Evolutionary conservation across 30 jellyfish, hydroid and myxozoan species (phyloP), one percentile per base, ranked within the genome.

Genomic region (Aurelia coerulea): DNA sequence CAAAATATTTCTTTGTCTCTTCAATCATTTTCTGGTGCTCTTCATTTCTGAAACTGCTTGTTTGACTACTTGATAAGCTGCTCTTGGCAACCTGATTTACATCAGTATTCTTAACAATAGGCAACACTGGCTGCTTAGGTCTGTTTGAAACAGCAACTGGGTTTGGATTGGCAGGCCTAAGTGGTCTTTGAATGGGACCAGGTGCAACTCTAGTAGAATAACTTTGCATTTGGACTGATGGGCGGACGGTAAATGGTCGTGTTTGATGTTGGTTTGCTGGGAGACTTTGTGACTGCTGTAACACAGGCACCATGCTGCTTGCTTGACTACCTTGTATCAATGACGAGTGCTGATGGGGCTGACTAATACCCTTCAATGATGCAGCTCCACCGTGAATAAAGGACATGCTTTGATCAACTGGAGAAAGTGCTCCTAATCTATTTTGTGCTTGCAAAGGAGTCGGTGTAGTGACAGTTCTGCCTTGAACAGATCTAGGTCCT

Each of bases 1-100:
- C 93, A 78, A 95, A 95, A 78, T 81, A 95, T 69, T 74, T 88
- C 95, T 91, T 83, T 5, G 99, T 89, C 42, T 90, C 97, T 65
- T 83, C 97, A 41, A 95, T 71, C 99, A 95, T 95, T 58, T 95
- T 95, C 84, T 95, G 97, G 34, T 91, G 97, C 92, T 95, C 98
- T 62, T 83, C 91, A 23, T 70, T 79, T 73, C 96, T 84, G 79
- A 95, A 95, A 23, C 88, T 92, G 62, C 69, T 68, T 0, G 74
- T 72, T 49, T 35, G 60, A 10, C 69, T 32, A 18, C 81, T n/a
- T 0, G 90, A 56, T 13, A 35, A 53, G 70, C 56, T 71, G 34
- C 37, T 53, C 32, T 59, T 79, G 15, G 63, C 41, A 19, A 78
- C 66, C 18, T 65, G 73, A 23, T 32, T 73, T 13, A 66, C 80